Base-by-base conservation (phyloP, 2,888 invertebrate species). In the Drosophila parthenogenetica region DNA sequence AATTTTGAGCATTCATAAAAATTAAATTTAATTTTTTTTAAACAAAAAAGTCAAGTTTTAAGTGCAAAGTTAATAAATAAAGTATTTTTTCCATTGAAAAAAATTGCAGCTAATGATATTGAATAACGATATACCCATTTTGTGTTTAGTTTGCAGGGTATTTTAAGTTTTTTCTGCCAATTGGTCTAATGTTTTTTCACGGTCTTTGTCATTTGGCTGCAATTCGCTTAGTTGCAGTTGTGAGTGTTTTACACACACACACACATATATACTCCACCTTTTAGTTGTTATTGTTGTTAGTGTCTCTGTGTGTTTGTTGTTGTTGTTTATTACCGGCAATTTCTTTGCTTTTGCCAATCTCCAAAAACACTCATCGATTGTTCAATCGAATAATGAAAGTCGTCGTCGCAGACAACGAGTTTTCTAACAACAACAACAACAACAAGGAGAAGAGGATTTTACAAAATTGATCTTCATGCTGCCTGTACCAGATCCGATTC, bases 301-400 rank as follows among this genome's bases (percentile, higher is more conserved):
- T 19, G 19, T 19, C 19, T 49, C 17, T 39, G 32, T 42, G 29
- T 43, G 17, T 22, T 32, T 25, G 10, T 50, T 49, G 14, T 11
- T 46, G 46, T 25, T 50, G 50, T 71, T 79, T 63, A 65, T 54
- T 53, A 62, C 72, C 64, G 73, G 68, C 67, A 68, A 69, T 80
- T 81, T 69, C 61, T 62, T 55, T 46, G 46, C 68, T 66, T 55
- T 80, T 74, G 74, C 79, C 74, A 81, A 78, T 76, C 67, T 73
- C 69, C 45, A 67, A 67, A 77, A 77, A 55, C 60, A 62, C 48
- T 65, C 53, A 62, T 64, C 65, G 77, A 79, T 86, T 79, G 81
- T 80, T 77, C 83, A 83, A 83, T 82, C 65, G 65, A 85, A 72
- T 81, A 87, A 83, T 81, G 87, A 86, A 81, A 87, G 81, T 80